phyloP scores from a whole-genome alignment of 1,140 invertebrate species.

The Microvelia longipes region DNA sequence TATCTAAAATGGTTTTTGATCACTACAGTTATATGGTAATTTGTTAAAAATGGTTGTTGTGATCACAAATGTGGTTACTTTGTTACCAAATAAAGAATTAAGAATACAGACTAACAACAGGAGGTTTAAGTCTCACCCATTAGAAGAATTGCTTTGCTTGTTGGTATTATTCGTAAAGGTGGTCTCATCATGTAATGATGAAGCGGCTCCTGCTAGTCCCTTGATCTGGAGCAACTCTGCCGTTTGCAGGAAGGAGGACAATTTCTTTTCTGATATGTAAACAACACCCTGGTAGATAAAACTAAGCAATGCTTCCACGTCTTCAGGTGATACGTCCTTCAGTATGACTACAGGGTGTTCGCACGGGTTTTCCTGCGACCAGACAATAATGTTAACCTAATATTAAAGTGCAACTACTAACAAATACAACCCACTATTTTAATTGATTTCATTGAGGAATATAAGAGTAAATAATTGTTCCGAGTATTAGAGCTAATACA shows the following conservation, averaged over 20 bases:
- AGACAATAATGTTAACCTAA: slow-evolving; percentile 4
- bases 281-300: slow-evolving; percentile 83
- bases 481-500: no score
- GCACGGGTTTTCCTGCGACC: slow-evolving; percentile 59
- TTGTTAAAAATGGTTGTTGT: no score
- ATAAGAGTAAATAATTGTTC: no score
- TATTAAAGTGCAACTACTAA: no score
- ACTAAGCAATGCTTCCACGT: slow-evolving; percentile 58
- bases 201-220: slow-evolving; percentile 53
- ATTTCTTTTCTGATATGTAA: slow-evolving; percentile 73
- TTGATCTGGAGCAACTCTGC: slow-evolving; percentile 77
- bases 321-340: slow-evolving; percentile 58
- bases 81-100: no score
- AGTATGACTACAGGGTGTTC: slow-evolving; percentile 73
- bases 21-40: no score
- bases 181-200: slow-evolving; percentile 16
- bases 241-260: slow-evolving; percentile 70
- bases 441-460: no score
- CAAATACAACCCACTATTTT: no score
- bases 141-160: not conserved
- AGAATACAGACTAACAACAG: no score
- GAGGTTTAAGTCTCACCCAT: no score
- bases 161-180: not conserved
- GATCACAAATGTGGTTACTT: no score
- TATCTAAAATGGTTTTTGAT: no score